Conservation (phyloP, 2,888 invertebrate genomes). For the Chalcosyrphus nemorum region DNA sequence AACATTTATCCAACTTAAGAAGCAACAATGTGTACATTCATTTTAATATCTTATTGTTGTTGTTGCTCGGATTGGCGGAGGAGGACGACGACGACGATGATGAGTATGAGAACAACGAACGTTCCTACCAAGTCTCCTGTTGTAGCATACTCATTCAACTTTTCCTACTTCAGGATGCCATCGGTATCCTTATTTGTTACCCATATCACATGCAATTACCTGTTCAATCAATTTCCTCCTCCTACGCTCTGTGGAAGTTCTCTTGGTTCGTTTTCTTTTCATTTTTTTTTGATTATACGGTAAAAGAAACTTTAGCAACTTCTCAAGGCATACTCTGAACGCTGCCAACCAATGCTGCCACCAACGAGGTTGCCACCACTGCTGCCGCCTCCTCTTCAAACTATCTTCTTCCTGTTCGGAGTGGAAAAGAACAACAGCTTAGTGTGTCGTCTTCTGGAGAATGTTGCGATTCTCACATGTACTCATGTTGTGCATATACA, state of each 20-base stretch:
- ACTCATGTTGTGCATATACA: neutral
- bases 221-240: conserved; percentile 72
- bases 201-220: conserved; percentile 73
- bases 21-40: conserved; percentile 71
- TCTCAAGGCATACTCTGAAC: conserved; percentile 47
- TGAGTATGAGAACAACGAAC: neutral
- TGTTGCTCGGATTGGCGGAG: neutral
- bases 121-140: conserved; percentile 18
- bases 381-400: conserved; percentile 9
- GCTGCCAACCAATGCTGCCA: neutral
- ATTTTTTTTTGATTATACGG: conserved; percentile 46
- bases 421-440: conserved; percentile 20
- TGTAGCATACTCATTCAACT: conserved; percentile 58
- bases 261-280: conserved; percentile 2
- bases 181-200: conserved; percentile 73
- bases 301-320: conserved; percentile 47
- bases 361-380: too few species aligned
- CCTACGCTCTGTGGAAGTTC: conserved; percentile 31
- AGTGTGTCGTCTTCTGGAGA: conserved; percentile 3
- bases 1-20: conserved; percentile 67
- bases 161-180: conserved; percentile 69
- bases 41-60: conserved; percentile 59
- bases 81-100: neutral
- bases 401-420: conserved; percentile 57
- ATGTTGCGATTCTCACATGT: neutral